phyloP scores from a whole-genome alignment of 2,797 vertebrate genomes.

The Sebastes trivittatus region DNA sequence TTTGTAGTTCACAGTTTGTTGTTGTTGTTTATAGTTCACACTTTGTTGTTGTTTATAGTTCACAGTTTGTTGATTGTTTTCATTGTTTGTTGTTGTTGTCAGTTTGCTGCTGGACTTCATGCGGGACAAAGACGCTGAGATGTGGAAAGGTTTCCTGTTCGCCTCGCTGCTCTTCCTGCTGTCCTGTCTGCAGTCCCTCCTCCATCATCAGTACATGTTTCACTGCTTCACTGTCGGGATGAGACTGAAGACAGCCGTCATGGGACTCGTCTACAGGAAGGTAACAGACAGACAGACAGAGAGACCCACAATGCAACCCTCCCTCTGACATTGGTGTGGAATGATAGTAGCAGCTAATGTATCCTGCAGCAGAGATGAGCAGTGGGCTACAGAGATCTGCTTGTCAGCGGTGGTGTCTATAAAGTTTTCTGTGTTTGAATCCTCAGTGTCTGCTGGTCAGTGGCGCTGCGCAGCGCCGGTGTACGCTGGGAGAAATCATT shows the following conservation, averaged over 20 bases:
- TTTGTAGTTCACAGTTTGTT: too few relatives aligned
- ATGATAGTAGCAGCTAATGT: background rate
- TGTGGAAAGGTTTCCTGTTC: slow-evolving; percentile 87
- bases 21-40: background rate
- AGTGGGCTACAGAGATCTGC: slow-evolving; percentile 42
- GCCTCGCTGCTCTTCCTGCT: slow-evolving; percentile 83
- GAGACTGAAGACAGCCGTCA: slow-evolving; percentile 86
- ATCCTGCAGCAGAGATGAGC: background rate
- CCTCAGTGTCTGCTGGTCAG: slow-evolving; percentile 85
- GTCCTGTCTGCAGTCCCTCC: slow-evolving; percentile 86
- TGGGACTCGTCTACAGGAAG: slow-evolving; percentile 90
- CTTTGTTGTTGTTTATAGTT: background rate
- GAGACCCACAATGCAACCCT: background rate
- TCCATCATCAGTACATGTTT: slow-evolving; percentile 88
- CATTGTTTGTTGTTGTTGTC: background rate
- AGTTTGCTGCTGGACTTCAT: slow-evolving; percentile 88
- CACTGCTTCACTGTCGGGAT: slow-evolving; percentile 86
- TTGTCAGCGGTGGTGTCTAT: slow-evolving; percentile 72
- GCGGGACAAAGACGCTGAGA: slow-evolving; percentile 65
- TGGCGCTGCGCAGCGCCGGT: slow-evolving; percentile 75
- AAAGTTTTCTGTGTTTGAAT: background rate
- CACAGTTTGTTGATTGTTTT: background rate
- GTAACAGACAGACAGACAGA: slow-evolving; percentile 57
- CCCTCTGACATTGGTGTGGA: background rate
- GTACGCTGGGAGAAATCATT: slow-evolving; percentile 85